These are phyloP conservation scores for Apantesis nais DNA, from an alignment of 2,888 invertebrate species.

Conservation along the genomic window DNA sequence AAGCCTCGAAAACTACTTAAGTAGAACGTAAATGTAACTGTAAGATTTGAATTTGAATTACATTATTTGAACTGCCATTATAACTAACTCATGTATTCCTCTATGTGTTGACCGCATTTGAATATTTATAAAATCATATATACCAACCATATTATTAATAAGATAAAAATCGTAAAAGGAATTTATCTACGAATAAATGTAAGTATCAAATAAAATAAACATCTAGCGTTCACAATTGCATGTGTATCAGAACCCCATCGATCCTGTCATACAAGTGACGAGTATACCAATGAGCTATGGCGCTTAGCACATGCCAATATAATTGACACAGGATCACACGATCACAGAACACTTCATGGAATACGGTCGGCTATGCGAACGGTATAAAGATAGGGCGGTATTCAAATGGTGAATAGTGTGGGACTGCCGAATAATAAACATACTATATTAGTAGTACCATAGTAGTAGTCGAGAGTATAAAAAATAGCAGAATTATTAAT, in stretches of 20 bases:
- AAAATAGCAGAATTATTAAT: no score
- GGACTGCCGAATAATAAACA: background rate
- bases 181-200: background rate
- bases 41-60: background rate
- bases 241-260: slow-evolving; percentile 11
- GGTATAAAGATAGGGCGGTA: background rate
- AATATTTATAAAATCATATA: no score
- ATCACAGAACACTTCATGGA: slow-evolving; percentile 29
- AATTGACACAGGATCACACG: slow-evolving; percentile 43
- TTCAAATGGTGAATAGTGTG: background rate
- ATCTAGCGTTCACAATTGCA: slow-evolving; percentile 2
- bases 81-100: no score
- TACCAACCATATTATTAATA: background rate
- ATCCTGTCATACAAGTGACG: slow-evolving; percentile 17
- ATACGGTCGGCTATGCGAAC: slow-evolving; percentile 9
- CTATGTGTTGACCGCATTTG: no score
- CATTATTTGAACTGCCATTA: background rate
- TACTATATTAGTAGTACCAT: no score
- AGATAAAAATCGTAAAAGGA: background rate
- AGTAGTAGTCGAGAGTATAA: no score
- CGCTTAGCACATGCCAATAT: slow-evolving; percentile 38
- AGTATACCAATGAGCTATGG: slow-evolving; percentile 39
- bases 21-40: background rate
- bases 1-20: background rate
- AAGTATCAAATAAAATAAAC: slow-evolving; percentile 7